Evolutionary conservation across 1,140 invertebrate genomes (phyloP).

Genomic region (Drosophila sproati): DNA sequence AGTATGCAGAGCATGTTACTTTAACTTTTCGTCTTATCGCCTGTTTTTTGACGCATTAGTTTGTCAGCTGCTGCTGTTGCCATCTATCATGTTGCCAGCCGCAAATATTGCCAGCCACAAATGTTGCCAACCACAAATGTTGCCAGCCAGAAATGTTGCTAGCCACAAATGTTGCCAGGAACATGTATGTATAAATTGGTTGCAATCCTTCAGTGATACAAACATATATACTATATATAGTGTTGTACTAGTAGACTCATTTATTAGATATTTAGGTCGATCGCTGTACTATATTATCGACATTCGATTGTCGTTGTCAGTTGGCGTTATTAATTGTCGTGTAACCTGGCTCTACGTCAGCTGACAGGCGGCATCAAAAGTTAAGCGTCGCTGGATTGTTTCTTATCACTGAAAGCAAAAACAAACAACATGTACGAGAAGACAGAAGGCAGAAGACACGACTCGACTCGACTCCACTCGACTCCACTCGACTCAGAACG

Average conservation of each 20-base stretch:
- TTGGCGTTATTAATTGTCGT: conserved; percentile 60
- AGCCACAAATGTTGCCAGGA: conserved; percentile 30
- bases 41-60: conserved; percentile 39
- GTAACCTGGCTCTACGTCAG: conserved; percentile 47
- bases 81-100: conserved; percentile 42
- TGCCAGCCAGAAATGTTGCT: conserved; percentile 24
- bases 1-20: neutral
- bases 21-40: conserved; percentile 29
- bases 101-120: conserved; percentile 22
- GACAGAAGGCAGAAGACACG: conserved; percentile 9
- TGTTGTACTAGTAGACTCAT: neutral
- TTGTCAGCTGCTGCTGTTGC: conserved; percentile 14
- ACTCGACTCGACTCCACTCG: neutral
- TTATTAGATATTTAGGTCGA: conserved; percentile 39
- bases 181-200: neutral
- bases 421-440: neutral
- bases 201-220: conserved; percentile 11
- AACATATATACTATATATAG: conserved; percentile 2
- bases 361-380: conserved; percentile 28
- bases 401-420: conserved; percentile 38
- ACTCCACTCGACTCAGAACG: neutral
- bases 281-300: conserved; percentile 41
- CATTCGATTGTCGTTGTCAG: conserved; percentile 28
- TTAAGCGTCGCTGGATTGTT: conserved; percentile 33
- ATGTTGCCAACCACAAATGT: conserved; percentile 11